Percentiles rank a stretch among this genome's conserved stretches.
Evolutionary conservation across 2,797 vertebrate species (phyloP).

Genomic region (Austrolebias charrua): DNA sequence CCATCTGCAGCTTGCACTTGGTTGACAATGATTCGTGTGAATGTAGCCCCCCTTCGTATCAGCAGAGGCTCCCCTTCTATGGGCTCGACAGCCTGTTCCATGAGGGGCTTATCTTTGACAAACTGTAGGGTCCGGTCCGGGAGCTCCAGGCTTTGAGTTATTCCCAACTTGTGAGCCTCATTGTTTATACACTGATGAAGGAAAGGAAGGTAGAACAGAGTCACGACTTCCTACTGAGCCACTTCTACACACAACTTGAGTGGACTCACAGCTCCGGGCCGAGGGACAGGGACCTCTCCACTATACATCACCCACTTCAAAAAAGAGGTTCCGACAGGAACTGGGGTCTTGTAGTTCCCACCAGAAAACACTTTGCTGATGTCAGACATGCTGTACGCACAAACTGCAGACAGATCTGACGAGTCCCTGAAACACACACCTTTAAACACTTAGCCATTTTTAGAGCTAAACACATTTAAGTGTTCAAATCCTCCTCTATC

Average conservation of each 20-base stretch:
- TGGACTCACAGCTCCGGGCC: constrained; percentile 83
- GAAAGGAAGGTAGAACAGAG: constrained; percentile 26
- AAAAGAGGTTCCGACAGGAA: constrained; percentile 68
- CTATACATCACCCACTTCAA: constrained; percentile 80
- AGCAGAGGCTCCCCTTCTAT: constrained; percentile 63
- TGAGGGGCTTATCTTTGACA: constrained; percentile 76
- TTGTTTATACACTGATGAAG: constrained; percentile 75
- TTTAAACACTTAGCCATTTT: constrained; percentile 21
- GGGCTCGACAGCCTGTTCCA: constrained; percentile 77
- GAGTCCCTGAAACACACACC: constrained; percentile 71
- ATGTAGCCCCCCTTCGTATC: constrained; percentile 70
- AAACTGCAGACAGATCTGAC: constrained; percentile 76
- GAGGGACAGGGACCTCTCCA: constrained; percentile 77
- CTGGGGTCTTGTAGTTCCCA: constrained; percentile 78
- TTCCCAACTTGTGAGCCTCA: constrained; percentile 52
- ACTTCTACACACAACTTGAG: constrained; percentile 30
- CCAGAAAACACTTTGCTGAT: constrained; percentile 77
- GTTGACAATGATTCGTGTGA: constrained; percentile 76
- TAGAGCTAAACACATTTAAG: constrained; percentile 9
- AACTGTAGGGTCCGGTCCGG: constrained; percentile 82
- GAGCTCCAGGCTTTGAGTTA: constrained; percentile 69
- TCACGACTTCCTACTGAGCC: constrained; percentile 36
- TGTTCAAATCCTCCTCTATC: too few species aligned
- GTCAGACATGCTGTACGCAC: constrained; percentile 67
- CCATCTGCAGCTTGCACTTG: constrained; percentile 68